phyloP scores from a whole-genome alignment of 2,888 invertebrate species.

The Drosophila melanosoma region DNA sequence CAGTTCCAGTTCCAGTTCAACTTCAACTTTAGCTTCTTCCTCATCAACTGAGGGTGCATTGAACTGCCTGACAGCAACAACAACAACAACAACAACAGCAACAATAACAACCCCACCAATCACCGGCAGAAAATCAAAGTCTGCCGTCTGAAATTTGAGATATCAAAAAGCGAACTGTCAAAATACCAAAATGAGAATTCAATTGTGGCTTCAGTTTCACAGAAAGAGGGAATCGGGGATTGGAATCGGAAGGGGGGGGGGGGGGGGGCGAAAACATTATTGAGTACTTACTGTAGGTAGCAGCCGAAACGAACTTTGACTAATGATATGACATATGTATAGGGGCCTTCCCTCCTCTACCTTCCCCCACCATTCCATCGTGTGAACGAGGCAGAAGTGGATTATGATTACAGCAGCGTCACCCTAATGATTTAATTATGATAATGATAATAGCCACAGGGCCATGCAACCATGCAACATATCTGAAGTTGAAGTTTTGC shows the following conservation, averaged over 20 bases:
- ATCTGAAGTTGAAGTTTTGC: constrained; percentile 13
- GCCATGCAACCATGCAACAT: constrained; percentile 7
- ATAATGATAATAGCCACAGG: constrained; percentile 60
- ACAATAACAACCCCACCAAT: constrained; percentile 32
- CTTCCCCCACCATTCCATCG: background rate
- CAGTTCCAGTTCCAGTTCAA: background rate
- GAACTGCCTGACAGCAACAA: constrained; percentile 48
- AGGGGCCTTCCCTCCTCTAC: constrained; percentile 52
- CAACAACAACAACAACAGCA: background rate
- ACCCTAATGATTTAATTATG: constrained; percentile 77
- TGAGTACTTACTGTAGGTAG: constrained; percentile 48
- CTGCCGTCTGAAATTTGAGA: constrained; percentile 67
- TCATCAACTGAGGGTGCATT: constrained; percentile 58
- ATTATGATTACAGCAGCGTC: constrained; percentile 47
- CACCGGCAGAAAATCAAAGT: constrained; percentile 55
- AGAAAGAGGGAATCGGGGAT: background rate
- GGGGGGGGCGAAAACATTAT: constrained; percentile 7
- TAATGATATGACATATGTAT: constrained; percentile 58
- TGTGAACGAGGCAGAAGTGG: constrained; percentile 41
- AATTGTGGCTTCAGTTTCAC: constrained; percentile 39
- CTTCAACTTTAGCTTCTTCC: constrained; percentile 1
- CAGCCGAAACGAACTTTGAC: constrained; percentile 51
- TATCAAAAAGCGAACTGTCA: constrained; percentile 73
- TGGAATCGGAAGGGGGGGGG: background rate
- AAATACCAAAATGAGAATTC: constrained; percentile 68